Evolutionary conservation across 2,797 vertebrate species (phyloP), one percentile per base, ranked within the genome.

Genomic region (Platalea minor): DNA sequence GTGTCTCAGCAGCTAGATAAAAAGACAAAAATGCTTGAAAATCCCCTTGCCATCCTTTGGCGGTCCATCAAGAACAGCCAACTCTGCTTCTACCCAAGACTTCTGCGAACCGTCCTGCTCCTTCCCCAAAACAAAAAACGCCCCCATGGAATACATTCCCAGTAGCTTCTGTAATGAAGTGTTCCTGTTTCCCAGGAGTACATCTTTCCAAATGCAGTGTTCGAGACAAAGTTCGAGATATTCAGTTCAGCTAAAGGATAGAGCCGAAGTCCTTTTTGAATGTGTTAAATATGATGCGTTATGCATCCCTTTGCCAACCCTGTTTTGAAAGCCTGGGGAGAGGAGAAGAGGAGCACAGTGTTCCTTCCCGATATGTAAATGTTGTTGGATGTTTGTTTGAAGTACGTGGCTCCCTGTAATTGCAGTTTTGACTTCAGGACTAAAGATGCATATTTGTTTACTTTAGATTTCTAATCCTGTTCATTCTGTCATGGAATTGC

Each of bases 381-480:
- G 53, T 68, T 94, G 16, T 33, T 77, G 83, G 60, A 63, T 79
- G 31, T 64, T 85, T 87, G 28, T 74, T 79, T 83, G 89, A 85
- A 91, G 53, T 80, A 68, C 28, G 37, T 59, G 39, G 57, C 69
- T 94, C 46, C 50, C 89, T 89, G 33, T 94, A 95, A 91, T 88
- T 87, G 72, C 33, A 92, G 64, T 81, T 96, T 83, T 89, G 85
- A 91, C 75, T 93, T 77, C 50, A 46, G 56, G 56, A 89, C 57
- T 72, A 74, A 92, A 83, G 74, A 77, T 85, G 35, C 0, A 0
- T 89, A 37, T 87, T 88, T 97, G 37, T 89, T 95, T 92, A 48
- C 88, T 95, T 93, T 51, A 92, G 57, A 46, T 91, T 95, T 93
- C 81, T 57, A 92, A 85, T 91, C 86, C 57, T 78, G 64, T 78